Evolutionary conservation across 2,113 vertebrate genomes (phyloP).

Genomic region (Perca flavescens): DNA sequence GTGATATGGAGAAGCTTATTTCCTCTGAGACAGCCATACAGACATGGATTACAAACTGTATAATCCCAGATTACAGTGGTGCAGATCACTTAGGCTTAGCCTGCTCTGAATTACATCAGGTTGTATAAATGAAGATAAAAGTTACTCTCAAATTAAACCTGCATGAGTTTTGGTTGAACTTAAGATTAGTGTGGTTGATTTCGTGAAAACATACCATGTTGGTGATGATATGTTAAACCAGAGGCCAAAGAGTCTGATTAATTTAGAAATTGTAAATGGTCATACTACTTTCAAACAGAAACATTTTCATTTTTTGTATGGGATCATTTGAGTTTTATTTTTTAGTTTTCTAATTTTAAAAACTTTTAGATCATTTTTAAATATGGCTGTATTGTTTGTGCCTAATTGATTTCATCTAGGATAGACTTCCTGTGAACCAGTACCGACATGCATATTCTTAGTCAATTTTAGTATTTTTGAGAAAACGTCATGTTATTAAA

Average conservation of each 20-base stretch:
- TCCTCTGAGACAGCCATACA: conserved; percentile 43
- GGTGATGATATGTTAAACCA: conserved; percentile 24
- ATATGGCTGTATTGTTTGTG: conserved; percentile 55
- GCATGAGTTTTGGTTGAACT: conserved; percentile 4
- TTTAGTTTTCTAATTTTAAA: conserved; percentile 12
- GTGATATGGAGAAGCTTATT: conserved; percentile 41
- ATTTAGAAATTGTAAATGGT: conserved; percentile 10
- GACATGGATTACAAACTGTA: conserved; percentile 63
- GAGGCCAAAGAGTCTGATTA: conserved; percentile 56
- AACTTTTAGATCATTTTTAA: conserved; percentile 25
- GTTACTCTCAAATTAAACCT: conserved; percentile 24
- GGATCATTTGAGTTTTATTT: neutral
- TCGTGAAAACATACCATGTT: neutral
- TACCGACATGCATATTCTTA: conserved; percentile 35
- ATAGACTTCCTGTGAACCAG: conserved; percentile 53
- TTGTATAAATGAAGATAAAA: conserved; percentile 8
- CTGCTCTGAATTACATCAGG: conserved; percentile 44
- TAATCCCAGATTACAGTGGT: conserved; percentile 72
- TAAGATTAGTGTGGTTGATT: conserved; percentile 19
- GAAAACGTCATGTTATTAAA: conserved; percentile 31
- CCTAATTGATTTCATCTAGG: conserved; percentile 39
- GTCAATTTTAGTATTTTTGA: conserved; percentile 51
- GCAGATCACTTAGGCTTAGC: conserved; percentile 41
- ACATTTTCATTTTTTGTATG: conserved; percentile 31
- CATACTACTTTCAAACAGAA: conserved; percentile 25